Evolutionary conservation across 2,113 vertebrate species (phyloP).

Genomic region (Choloepus hoffmanni): DNA sequence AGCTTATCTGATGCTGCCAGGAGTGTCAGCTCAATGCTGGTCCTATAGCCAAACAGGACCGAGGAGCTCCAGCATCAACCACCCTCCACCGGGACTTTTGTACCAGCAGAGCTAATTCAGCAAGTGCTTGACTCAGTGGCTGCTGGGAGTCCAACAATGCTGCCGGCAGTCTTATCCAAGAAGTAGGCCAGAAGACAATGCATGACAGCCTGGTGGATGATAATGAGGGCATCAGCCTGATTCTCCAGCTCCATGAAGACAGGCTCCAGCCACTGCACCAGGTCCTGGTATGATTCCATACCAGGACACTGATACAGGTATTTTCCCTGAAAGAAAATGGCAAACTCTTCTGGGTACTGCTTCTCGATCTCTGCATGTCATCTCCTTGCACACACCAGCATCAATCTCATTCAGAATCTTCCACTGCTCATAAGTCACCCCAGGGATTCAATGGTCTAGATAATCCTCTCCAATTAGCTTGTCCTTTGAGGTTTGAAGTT

Average conservation of each 20-base stretch:
- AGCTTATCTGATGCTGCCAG: too few relatives aligned
- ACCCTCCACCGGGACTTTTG: neutral
- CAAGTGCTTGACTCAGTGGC: too few relatives aligned
- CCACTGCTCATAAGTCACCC: too few relatives aligned
- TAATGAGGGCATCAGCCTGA: slow-evolving; percentile 95
- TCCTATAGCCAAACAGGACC: too few relatives aligned
- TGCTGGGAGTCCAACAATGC: slow-evolving; percentile 36
- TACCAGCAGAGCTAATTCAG: neutral
- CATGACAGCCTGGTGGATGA: slow-evolving; percentile 99
- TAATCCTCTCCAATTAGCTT: slow-evolving; percentile 97
- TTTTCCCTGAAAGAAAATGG: slow-evolving; percentile 96
- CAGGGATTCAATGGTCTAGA: slow-evolving; percentile 96
- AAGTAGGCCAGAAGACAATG: slow-evolving; percentile 98
- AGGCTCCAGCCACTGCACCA: slow-evolving; percentile 96
- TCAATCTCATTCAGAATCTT: slow-evolving; percentile 99
- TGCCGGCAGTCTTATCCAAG: slow-evolving; percentile 97
- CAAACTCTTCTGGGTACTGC: slow-evolving; percentile 96
- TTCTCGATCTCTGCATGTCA: slow-evolving; percentile 95
- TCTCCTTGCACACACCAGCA: slow-evolving; percentile 97
- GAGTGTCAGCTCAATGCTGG: too few relatives aligned
- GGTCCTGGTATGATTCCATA: slow-evolving; percentile 98
- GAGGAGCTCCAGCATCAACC: too few relatives aligned
- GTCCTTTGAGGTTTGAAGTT: too few relatives aligned
- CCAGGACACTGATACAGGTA: slow-evolving; percentile 98
- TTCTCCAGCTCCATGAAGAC: slow-evolving; percentile 99